Percentiles rank a stretch among this genome's conserved stretches.
phyloP scores from a whole-genome alignment of 2,113 vertebrate species.

The Crocuta crocuta region DNA sequence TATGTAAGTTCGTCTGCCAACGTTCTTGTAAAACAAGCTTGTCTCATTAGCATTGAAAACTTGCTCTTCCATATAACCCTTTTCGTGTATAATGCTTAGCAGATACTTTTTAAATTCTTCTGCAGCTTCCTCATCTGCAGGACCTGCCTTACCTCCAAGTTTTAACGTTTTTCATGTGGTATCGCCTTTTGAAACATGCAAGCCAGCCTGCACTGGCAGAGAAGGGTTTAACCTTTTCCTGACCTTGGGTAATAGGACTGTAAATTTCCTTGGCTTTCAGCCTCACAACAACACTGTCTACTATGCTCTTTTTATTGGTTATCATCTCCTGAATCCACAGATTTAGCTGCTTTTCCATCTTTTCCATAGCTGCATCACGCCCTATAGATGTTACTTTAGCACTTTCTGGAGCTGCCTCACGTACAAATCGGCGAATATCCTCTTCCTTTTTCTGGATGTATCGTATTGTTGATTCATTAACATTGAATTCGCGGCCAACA shows the following conservation, averaged over 20 bases:
- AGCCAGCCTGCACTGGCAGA: neutral
- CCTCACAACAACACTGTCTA: neutral
- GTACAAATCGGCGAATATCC: accelerated
- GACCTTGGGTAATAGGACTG: neutral
- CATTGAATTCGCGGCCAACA: neutral
- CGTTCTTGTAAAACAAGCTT: neutral
- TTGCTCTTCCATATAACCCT: neutral
- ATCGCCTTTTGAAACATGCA: neutral
- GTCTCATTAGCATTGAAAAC: conserved; percentile 36
- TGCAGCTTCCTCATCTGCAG: neutral
- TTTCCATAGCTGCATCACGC: neutral
- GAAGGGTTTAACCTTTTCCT: conserved; percentile 5
- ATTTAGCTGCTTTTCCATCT: conserved; percentile 7
- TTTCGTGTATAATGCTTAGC: neutral
- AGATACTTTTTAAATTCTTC: neutral
- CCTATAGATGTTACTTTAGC: neutral
- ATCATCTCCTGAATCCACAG: conserved; percentile 7
- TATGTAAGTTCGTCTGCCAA: neutral
- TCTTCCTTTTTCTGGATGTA: neutral
- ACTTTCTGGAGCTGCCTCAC: neutral
- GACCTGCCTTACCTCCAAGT: neutral
- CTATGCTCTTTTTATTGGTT: neutral
- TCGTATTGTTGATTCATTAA: neutral
- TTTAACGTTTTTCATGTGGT: neutral
- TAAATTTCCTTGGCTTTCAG: conserved; percentile 40